phyloP scores from a whole-genome alignment of 2,888 invertebrate genomes.

The Onthophagus sagittarius region DNA sequence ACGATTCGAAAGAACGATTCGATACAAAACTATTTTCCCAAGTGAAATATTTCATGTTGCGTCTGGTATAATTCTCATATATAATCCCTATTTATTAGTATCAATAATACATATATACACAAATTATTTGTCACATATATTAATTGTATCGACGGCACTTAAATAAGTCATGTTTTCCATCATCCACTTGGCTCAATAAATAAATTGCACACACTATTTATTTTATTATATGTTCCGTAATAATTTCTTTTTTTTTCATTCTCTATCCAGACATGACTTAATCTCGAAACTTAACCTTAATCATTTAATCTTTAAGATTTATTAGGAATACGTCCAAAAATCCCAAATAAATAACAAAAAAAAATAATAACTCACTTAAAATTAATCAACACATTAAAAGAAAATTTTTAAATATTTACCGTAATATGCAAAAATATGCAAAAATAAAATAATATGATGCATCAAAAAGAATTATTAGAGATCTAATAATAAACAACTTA shows the following conservation, averaged over 20 bases:
- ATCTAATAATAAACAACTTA: conserved; percentile 24
- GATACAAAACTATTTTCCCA: conserved; percentile 2
- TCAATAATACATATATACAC: conserved; percentile 36
- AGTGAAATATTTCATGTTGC: conserved; percentile 6
- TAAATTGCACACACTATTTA: not conserved
- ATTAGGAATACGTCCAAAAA: not conserved
- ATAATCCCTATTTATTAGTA: not conserved
- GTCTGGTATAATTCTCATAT: not conserved
- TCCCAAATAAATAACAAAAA: not conserved
- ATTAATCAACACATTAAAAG: conserved; percentile 1
- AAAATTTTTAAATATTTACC: conserved; percentile 6
- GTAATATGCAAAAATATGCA: not conserved
- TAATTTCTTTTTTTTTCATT: not conserved
- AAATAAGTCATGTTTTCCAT: conserved; percentile 26
- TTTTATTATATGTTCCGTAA: conserved; percentile 15
- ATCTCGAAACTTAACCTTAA: not conserved
- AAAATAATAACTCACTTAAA: conserved; percentile 7
- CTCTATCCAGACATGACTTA: not conserved
- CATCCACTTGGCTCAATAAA: conserved; percentile 19
- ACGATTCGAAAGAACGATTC: not conserved
- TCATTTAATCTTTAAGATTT: no score
- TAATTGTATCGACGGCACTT: conserved; percentile 40
- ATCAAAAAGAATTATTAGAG: conserved; percentile 20
- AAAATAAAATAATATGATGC: conserved; percentile 12
- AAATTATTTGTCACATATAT: conserved; percentile 44